Base-by-base conservation (phyloP, 2,888 invertebrate genomes). In the Mythimna lalbum region DNA sequence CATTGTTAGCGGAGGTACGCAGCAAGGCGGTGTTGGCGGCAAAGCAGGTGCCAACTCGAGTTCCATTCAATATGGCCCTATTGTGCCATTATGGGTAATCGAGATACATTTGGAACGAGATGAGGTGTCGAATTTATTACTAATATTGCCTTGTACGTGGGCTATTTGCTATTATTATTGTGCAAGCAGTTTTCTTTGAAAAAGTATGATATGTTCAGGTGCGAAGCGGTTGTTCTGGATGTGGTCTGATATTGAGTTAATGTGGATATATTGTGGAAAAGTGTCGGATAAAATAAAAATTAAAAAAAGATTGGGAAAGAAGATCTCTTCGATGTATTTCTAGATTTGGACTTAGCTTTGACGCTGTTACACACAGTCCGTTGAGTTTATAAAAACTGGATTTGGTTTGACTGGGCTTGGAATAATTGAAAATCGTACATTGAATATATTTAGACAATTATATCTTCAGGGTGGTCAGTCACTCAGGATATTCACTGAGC, bases 61-160 rank as follows among this genome's bases (percentile, higher is more conserved):
- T 84, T 84, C 89, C 84, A 91, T 93, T 93, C 88, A 92, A 90
- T 90, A 87, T 86, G 86, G 88, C 86, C 86, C 92, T 88, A 92
- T 93, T 93, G 93, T 93, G 87, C 93, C 93, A 90, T 93, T 93
- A 93, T 90, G 90, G 93, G 93, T 90, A 91, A 92, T 92, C 90
- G 91, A 87, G 91, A 91, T 90, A 91, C 89, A 90, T 91, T 92
- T 89, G 88, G 88, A 90, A 86, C 87, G 86, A 88, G 88, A 90
- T 91, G 92, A 90, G 89, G 91, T 90, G 90, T 91, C 89, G 88
- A 90, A 91, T 93, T 92, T 92, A 92, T 93, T 87, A 87, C 85
- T 82, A 86, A 87, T 88, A 87, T 85, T 79, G 79, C 81, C 84
- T 82, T 85, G 77, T 81, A 76, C 79, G 78, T 78, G 80, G 76